phyloP scores from a whole-genome alignment of 2,113 vertebrate genomes.

The Pan paniscus region DNA sequence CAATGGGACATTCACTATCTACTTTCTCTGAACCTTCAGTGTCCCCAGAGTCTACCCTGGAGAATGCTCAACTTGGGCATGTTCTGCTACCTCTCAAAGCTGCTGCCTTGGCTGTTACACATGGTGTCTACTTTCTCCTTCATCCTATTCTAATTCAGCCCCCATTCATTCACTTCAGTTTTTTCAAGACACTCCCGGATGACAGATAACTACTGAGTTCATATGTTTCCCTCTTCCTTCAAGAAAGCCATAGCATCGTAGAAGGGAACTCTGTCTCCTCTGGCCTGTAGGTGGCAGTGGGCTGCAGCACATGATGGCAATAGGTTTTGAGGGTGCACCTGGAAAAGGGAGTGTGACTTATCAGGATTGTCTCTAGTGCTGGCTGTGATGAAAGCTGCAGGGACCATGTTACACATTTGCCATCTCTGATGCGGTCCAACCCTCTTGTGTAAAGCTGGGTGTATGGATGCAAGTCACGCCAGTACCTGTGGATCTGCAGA shows the following conservation, averaged over 20 bases:
- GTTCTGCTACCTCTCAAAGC: accelerated
- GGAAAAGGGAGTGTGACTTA: background rate
- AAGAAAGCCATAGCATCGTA: background rate
- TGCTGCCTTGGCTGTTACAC: background rate
- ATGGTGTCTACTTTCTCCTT: background rate
- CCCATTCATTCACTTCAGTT: background rate
- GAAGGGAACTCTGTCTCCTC: background rate
- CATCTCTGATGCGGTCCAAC: background rate
- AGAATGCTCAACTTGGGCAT: background rate
- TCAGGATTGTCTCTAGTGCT: background rate
- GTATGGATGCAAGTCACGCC: background rate
- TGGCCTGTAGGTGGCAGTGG: background rate
- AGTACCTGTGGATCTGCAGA: background rate
- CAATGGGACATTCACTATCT: too few species aligned
- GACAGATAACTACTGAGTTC: background rate
- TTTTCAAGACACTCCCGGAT: background rate
- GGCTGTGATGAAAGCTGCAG: background rate
- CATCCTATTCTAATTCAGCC: background rate
- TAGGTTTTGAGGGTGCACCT: background rate
- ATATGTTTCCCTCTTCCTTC: background rate
- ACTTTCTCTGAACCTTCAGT: background rate
- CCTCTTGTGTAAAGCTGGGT: background rate
- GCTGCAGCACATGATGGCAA: background rate
- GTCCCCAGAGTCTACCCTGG: too few species aligned
- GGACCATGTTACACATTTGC: too few species aligned